A percentile compares a stretch with the other conserved stretches of the same genome.
These are phyloP conservation scores for Chalcis sispes DNA, from an alignment of 2,888 invertebrate species.

Conservation along the genomic window DNA sequence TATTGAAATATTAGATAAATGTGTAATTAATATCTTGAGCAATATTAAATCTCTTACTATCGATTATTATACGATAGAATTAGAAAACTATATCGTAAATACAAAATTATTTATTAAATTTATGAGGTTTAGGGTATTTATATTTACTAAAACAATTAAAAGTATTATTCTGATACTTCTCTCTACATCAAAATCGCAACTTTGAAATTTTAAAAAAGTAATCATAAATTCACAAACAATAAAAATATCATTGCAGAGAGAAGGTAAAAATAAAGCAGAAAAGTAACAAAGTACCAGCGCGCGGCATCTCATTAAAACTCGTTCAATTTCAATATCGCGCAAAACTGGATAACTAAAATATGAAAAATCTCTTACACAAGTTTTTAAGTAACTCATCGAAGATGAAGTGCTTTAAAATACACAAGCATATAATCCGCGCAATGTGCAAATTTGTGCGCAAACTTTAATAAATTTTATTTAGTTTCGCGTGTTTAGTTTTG, in stretches of 20 bases:
- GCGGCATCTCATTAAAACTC: constrained; percentile 45
- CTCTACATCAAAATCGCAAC: no score
- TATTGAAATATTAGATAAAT: no score
- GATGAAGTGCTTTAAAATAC: constrained; percentile 12
- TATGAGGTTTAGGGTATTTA: no score
- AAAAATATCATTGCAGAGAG: constrained; percentile 14
- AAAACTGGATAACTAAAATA: constrained; percentile 20
- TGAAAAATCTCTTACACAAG: constrained; percentile 37
- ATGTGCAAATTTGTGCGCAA: constrained; percentile 6
- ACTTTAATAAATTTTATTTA: constrained; percentile 22
- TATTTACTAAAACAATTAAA: no score
- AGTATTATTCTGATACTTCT: no score
- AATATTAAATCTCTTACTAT: no score
- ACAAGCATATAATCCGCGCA: not conserved
- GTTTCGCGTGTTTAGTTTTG: not conserved
- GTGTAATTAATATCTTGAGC: no score
- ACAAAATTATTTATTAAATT: no score
- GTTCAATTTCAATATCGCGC: constrained; percentile 34
- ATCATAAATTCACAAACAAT: constrained; percentile 20
- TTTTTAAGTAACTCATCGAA: constrained; percentile 33
- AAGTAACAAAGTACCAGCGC: not conserved
- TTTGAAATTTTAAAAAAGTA: constrained; percentile 9
- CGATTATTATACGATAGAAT: no score
- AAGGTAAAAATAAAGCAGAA: constrained; percentile 9
- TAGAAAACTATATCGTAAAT: no score